Percentiles rank a stretch among this genome's conserved stretches.
Evolutionary conservation across 2,797 vertebrate species (phyloP).

Genomic region (Pseudotriccus pelzelni): DNA sequence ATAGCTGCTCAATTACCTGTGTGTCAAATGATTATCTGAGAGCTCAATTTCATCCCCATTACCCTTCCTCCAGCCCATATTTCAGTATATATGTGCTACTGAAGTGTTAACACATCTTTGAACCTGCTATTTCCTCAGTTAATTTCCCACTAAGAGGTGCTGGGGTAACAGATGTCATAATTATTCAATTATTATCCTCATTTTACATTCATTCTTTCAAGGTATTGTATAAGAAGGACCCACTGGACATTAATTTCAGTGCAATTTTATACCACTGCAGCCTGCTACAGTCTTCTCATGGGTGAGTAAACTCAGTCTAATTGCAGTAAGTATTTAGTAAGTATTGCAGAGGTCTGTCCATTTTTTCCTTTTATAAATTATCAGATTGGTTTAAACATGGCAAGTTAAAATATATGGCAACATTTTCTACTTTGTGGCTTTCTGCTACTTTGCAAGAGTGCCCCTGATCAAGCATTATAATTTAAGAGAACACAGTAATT

Average conservation of each 20-base stretch:
- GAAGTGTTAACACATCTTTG: slow-evolving; percentile 87
- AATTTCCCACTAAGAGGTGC: slow-evolving; percentile 87
- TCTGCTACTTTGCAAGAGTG: not conserved
- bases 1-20: slow-evolving; percentile 92
- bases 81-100: slow-evolving; percentile 92
- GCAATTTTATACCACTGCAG: slow-evolving; percentile 71
- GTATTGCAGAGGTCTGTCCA: slow-evolving; percentile 40
- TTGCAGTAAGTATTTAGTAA: no score
- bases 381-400: not conserved
- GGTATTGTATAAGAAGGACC: slow-evolving; percentile 50
- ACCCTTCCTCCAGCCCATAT: slow-evolving; percentile 85
- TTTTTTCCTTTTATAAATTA: not conserved
- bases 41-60: slow-evolving; percentile 95
- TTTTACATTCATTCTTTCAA: slow-evolving; percentile 82
- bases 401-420: not conserved
- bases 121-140: slow-evolving; percentile 86
- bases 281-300: slow-evolving; percentile 56
- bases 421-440: not conserved
- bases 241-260: slow-evolving; percentile 82
- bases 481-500: not conserved
- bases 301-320: slow-evolving; percentile 63
- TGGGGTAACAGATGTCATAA: slow-evolving; percentile 92
- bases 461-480: not conserved
- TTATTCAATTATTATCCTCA: slow-evolving; percentile 90
- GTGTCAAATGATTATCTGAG: slow-evolving; percentile 90